phyloP scores from a whole-genome alignment of 1,140 invertebrate genomes.

The Hyles euphorbiae region DNA sequence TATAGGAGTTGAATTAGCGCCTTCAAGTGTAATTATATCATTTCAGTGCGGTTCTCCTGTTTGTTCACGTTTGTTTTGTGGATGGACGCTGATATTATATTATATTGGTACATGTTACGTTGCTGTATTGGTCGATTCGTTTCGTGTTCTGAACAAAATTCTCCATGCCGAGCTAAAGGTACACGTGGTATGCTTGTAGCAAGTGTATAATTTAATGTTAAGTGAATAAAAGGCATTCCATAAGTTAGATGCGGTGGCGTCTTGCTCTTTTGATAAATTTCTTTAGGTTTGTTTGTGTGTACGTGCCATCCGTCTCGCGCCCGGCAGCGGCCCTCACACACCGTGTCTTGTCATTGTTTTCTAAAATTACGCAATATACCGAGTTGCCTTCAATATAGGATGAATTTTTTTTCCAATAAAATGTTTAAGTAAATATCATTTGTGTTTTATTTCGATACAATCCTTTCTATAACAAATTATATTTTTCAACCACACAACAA shows the following conservation, averaged over 20 bases:
- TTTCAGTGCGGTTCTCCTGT: too few relatives aligned
- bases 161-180: conserved; percentile 27
- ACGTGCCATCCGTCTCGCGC: conserved; percentile 55
- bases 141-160: conserved; percentile 52
- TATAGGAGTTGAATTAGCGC: conserved; percentile 50
- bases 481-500: background rate
- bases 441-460: conserved; percentile 51
- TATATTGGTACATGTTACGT: background rate
- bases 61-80: background rate
- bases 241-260: conserved; percentile 67
- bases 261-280: conserved; percentile 13
- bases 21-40: conserved; percentile 41
- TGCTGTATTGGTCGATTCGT: too few relatives aligned
- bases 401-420: conserved; percentile 71
- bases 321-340: conserved; percentile 3
- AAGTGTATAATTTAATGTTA: conserved; percentile 63
- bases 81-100: background rate
- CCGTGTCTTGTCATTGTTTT: conserved; percentile 47
- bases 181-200: conserved; percentile 52
- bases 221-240: conserved; percentile 71
- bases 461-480: background rate
- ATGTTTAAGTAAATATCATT: conserved; percentile 65
- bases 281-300: conserved; percentile 38
- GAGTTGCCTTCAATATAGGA: conserved; percentile 72
- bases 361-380: conserved; percentile 62